Evolutionary conservation across 2,888 invertebrate species (phyloP).

Genomic region (Luperina nickerlii): DNA sequence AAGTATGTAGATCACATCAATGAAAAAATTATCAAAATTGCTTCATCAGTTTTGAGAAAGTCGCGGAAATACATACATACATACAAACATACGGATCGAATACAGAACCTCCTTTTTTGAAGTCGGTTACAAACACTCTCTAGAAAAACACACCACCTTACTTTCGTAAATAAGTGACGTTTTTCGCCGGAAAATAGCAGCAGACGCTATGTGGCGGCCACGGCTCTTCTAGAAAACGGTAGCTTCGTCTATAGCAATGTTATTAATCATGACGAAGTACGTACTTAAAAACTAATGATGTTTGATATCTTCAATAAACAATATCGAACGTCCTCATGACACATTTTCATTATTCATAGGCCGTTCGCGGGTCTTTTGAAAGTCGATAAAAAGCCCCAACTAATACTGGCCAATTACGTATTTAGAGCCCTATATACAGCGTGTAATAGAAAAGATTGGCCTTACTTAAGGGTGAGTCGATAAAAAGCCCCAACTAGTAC

Average conservation of each 20-base stretch:
- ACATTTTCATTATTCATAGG: constrained; percentile 57
- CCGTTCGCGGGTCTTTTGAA: constrained; percentile 46
- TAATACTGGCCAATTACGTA: constrained; percentile 48
- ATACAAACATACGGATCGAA: too few relatives aligned
- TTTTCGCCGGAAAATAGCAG: background rate
- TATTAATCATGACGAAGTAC: constrained; percentile 23
- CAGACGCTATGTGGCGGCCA: background rate
- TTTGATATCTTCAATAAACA: constrained; percentile 40
- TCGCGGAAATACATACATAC: background rate
- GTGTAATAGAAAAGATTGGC: background rate
- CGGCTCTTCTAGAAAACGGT: background rate
- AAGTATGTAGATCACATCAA: too few relatives aligned
- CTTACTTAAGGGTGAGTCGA: constrained; percentile 24
- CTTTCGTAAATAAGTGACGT: background rate
- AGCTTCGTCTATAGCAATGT: background rate
- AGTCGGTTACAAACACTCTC: too few relatives aligned
- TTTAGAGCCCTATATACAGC: constrained; percentile 40
- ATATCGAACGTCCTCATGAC: constrained; percentile 31
- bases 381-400: constrained; percentile 57
- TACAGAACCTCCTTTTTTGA: too few relatives aligned
- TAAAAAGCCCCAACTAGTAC: constrained; percentile 56
- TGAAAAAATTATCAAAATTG: too few relatives aligned
- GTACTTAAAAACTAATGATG: constrained; percentile 14
- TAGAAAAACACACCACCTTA: background rate
- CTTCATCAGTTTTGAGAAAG: too few relatives aligned